Evolutionary conservation across 1,140 invertebrate species (phyloP).

Genomic region (Camponotus floridanus): DNA sequence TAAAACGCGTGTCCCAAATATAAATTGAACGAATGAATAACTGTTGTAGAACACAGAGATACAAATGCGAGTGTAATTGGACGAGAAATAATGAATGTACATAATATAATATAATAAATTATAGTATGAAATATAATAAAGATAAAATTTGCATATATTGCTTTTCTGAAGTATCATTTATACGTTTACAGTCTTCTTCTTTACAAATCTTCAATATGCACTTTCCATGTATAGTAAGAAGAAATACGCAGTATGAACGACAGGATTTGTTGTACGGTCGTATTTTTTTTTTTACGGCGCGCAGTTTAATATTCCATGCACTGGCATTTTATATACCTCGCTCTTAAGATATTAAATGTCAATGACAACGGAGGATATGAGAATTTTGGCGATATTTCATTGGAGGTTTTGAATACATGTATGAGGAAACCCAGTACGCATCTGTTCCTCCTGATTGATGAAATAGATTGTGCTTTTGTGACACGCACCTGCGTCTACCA

Average conservation of each 20-base stretch:
- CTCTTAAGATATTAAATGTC: conserved; percentile 62
- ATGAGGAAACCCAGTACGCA: conserved; percentile 70
- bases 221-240: too few species aligned
- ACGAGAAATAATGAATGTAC: neutral
- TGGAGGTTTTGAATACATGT: conserved; percentile 62
- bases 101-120: neutral
- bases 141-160: neutral
- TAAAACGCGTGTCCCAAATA: neutral
- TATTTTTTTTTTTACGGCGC: neutral
- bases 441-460: conserved; percentile 83
- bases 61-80: neutral
- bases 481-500: conserved; percentile 80
- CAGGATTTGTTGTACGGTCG: neutral
- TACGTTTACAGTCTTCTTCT: neutral
- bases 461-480: conserved; percentile 79
- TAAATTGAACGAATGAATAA: conserved; percentile 18
- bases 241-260: neutral
- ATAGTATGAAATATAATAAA: neutral
- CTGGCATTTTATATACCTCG: conserved; percentile 35
- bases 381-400: conserved; percentile 56
- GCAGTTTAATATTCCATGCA: conserved; percentile 39
- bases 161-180: neutral
- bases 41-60: neutral
- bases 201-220: too few species aligned
- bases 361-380: conserved; percentile 40